These are phyloP conservation scores for Corythornis cristatus DNA, from an alignment of 2,113 vertebrate species.

Conservation along the genomic window DNA sequence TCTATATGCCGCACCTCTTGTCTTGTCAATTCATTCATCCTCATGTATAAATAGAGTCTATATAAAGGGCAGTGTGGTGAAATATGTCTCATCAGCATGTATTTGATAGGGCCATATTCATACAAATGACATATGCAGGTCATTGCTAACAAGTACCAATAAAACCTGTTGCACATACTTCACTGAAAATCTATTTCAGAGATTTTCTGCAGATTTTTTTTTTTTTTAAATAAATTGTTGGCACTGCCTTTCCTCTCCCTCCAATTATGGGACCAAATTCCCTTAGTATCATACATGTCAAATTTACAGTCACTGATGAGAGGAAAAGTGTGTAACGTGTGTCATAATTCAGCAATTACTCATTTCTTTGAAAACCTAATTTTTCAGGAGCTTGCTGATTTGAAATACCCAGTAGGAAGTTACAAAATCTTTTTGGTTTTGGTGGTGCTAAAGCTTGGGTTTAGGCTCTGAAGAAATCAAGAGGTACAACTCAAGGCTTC, in stretches of 20 bases:
- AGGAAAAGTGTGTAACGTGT: not conserved
- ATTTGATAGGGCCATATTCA: not conserved
- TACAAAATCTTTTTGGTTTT: not conserved
- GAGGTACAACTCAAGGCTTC: accelerated
- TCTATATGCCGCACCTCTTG: slow-evolving; percentile 65
- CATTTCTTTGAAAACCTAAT: not conserved
- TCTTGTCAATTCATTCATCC: slow-evolving; percentile 68
- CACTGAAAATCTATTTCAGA: not conserved
- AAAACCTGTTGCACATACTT: slow-evolving; percentile 49
- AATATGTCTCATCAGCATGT: slow-evolving; percentile 32
- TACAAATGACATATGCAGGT: slow-evolving; percentile 60
- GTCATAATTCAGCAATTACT: not conserved
- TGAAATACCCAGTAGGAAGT: not conserved
- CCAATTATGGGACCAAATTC: not conserved
- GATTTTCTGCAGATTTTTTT: not conserved
- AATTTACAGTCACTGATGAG: accelerated
- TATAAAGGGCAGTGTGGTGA: slow-evolving; percentile 42
- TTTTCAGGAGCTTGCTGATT: not conserved
- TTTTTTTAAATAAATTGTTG: not conserved
- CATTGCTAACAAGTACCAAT: slow-evolving; percentile 57
- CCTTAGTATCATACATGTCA: not conserved
- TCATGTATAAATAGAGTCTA: slow-evolving; percentile 48
- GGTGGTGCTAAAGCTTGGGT: not conserved
- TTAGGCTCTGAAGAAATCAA: not conserved
- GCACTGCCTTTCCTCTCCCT: not conserved